Conservation (phyloP, 2,113 vertebrate genomes). For the Pao palembangensis region DNA sequence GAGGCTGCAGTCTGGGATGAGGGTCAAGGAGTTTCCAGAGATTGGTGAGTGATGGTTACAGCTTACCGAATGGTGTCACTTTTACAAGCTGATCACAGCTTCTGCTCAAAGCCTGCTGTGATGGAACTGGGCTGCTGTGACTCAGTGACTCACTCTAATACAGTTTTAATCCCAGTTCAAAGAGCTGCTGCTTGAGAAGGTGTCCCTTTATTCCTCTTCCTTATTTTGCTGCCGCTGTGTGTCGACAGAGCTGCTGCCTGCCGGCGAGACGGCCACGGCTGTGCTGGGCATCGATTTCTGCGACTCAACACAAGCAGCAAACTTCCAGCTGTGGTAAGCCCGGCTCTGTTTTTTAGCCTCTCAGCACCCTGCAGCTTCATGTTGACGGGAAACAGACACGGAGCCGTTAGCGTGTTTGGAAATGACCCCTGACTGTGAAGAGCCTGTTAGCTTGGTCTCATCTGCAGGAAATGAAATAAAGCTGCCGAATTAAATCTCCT, state of each 20-base stretch:
- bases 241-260: slow-evolving; percentile 79
- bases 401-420: background rate
- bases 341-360: background rate
- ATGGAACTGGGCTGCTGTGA: background rate
- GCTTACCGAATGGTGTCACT: too few relatives aligned
- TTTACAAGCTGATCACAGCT: background rate
- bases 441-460: too few relatives aligned
- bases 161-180: background rate
- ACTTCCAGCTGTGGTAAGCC: slow-evolving; percentile 95
- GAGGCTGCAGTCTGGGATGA: slow-evolving; percentile 86
- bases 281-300: slow-evolving; percentile 97
- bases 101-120: background rate
- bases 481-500: too few relatives aligned
- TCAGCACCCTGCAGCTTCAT: background rate
- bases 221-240: background rate
- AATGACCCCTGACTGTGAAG: background rate
- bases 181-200: background rate
- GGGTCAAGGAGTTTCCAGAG: slow-evolving; percentile 90
- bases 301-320: slow-evolving; percentile 94
- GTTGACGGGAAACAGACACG: background rate
- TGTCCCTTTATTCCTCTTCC: background rate
- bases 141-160: background rate
- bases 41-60: slow-evolving; percentile 76
- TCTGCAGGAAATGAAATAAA: too few relatives aligned
- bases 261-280: slow-evolving; percentile 78